phyloP scores from a whole-genome alignment of 1,140 invertebrate genomes.

The Aphelinus certus region DNA sequence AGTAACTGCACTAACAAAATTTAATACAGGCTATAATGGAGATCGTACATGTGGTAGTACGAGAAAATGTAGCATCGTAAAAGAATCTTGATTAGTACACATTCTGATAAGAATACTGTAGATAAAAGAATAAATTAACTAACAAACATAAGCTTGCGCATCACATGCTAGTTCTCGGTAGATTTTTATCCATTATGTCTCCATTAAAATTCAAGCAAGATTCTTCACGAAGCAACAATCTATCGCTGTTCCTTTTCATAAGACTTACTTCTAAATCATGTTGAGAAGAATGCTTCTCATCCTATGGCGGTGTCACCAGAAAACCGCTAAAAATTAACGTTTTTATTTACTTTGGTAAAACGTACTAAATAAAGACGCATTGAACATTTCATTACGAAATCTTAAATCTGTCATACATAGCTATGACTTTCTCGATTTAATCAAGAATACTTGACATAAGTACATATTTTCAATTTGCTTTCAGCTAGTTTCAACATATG shows the following conservation, averaged over 20 bases:
- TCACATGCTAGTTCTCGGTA: neutral
- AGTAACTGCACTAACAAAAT: constrained; percentile 34
- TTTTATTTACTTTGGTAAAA: constrained; percentile 39
- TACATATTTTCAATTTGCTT: constrained; percentile 39
- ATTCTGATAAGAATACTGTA: constrained; percentile 20
- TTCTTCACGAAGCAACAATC: constrained; percentile 33
- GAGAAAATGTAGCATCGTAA: constrained; percentile 31
- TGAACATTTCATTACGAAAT: constrained; percentile 38
- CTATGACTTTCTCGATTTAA: constrained; percentile 37
- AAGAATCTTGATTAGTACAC: constrained; percentile 24
- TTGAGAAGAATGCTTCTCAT: constrained; percentile 29
- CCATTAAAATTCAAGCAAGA: constrained; percentile 19
- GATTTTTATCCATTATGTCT: constrained; percentile 15
- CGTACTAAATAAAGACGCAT: constrained; percentile 35
- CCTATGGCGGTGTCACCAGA: constrained; percentile 15
- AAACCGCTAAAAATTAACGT: constrained; percentile 33
- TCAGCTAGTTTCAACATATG: constrained; percentile 32
- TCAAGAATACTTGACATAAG: constrained; percentile 36
- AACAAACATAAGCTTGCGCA: neutral
- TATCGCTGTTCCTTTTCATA: constrained; percentile 26
- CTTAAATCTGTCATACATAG: constrained; percentile 30
- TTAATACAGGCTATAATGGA: constrained; percentile 34
- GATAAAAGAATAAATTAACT: neutral
- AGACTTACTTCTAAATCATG: constrained; percentile 29
- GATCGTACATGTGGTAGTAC: constrained; percentile 36